Conservation (phyloP, 2,113 vertebrate species). For the Cyprinodon tularosa region DNA sequence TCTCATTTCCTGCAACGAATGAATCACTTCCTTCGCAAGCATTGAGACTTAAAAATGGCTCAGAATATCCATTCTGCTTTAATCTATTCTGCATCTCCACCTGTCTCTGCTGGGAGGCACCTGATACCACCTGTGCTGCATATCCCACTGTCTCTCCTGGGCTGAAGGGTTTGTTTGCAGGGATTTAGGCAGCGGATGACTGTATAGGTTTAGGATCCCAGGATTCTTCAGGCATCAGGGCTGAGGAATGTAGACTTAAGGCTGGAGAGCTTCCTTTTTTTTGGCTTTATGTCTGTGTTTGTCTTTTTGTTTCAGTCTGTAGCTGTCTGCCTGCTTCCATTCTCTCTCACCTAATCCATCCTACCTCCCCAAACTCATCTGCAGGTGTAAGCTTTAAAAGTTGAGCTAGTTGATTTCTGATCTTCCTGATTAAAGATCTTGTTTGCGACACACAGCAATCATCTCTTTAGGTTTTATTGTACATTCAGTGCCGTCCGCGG, state of each 20-base stretch:
- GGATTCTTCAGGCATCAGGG: slow-evolving; percentile 57
- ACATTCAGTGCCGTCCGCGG: background rate
- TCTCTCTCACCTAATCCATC: slow-evolving; percentile 29
- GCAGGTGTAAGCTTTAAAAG: slow-evolving; percentile 47
- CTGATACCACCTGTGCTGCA: slow-evolving; percentile 70
- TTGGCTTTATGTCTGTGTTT: slow-evolving; percentile 70
- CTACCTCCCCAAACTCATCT: slow-evolving; percentile 33
- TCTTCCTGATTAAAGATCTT: slow-evolving; percentile 11
- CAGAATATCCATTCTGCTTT: slow-evolving; percentile 42
- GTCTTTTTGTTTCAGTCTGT: slow-evolving; percentile 58
- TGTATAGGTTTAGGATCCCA: slow-evolving; percentile 66
- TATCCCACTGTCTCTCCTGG: slow-evolving; percentile 47
- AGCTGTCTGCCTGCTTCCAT: slow-evolving; percentile 26
- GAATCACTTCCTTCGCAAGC: slow-evolving; percentile 50
- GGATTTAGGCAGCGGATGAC: slow-evolving; percentile 58
- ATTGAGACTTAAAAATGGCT: slow-evolving; percentile 37
- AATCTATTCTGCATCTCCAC: slow-evolving; percentile 61
- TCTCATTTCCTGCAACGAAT: slow-evolving; percentile 53
- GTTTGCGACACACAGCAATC: slow-evolving; percentile 12
- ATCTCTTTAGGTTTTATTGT: background rate
- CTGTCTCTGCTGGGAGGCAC: slow-evolving; percentile 66
- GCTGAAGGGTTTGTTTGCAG: slow-evolving; percentile 63
- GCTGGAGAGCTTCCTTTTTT: slow-evolving; percentile 74
- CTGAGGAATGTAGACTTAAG: slow-evolving; percentile 70
- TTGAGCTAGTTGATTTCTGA: slow-evolving; percentile 12